phyloP scores from a whole-genome alignment of 2,888 invertebrate genomes.

The Oeneis ivallda region DNA sequence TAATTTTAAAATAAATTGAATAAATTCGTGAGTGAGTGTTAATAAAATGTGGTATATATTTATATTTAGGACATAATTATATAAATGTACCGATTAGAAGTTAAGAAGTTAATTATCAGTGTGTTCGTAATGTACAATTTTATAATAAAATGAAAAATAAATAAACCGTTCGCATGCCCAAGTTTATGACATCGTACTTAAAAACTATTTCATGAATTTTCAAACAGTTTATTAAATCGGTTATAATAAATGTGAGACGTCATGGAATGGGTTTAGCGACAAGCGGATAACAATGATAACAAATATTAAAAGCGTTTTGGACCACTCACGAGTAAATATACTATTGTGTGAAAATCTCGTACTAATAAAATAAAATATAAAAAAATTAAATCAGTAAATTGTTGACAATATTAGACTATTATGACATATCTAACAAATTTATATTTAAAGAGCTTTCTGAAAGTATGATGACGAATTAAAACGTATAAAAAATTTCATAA shows the following conservation, averaged over 20 bases:
- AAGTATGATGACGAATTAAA: slow-evolving; percentile 34
- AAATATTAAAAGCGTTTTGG: background rate
- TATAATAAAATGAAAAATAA: slow-evolving; percentile 36
- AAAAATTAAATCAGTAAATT: background rate
- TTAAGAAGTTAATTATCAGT: slow-evolving; percentile 46
- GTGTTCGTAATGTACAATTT: slow-evolving; percentile 68
- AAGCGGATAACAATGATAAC: background rate
- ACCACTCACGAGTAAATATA: background rate
- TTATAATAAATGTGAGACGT: background rate
- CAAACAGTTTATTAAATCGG: slow-evolving; percentile 33
- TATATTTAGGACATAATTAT: background rate
- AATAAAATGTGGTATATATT: background rate
- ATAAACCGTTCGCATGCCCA: slow-evolving; percentile 4
- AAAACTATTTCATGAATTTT: slow-evolving; percentile 52
- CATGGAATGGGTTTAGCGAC: background rate
- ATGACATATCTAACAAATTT: background rate
- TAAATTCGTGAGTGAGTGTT: background rate
- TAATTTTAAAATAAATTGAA: background rate
- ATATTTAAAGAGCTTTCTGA: slow-evolving; percentile 23
- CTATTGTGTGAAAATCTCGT: background rate
- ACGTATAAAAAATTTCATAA: slow-evolving; percentile 21
- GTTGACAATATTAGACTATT: slow-evolving; percentile 7
- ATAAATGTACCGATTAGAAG: background rate
- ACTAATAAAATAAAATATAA: background rate
- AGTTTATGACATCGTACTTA: slow-evolving; percentile 45